Conservation (phyloP, 1,140 invertebrate species). For the Drusus annulatus region DNA sequence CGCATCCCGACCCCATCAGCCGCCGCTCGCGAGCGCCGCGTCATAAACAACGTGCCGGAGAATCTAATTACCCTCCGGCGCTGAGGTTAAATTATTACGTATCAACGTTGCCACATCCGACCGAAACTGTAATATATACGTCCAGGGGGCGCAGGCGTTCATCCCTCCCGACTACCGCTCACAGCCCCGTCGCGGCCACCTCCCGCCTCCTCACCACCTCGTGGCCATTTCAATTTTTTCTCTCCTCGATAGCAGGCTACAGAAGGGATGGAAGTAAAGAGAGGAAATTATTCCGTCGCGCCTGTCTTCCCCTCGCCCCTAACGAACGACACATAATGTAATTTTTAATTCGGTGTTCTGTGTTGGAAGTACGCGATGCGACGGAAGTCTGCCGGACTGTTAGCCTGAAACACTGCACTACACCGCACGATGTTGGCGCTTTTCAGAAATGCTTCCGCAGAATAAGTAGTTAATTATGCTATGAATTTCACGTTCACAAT, state of each 20-base stretch:
- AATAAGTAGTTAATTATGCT: no score
- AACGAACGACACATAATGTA: conserved; percentile 12
- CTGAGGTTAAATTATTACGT: conserved; percentile 55
- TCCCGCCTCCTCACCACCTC: background rate
- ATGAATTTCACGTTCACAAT: no score
- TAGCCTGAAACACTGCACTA: background rate
- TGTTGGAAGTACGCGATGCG: background rate
- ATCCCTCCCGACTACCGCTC: background rate
- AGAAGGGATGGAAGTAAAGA: background rate
- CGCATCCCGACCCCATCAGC: background rate
- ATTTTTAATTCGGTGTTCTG: conserved; percentile 31
- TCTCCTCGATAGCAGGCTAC: no score
- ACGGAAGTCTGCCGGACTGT: no score
- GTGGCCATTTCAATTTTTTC: no score
- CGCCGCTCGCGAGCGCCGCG: background rate
- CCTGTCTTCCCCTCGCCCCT: conserved; percentile 7
- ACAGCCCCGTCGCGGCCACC: no score
- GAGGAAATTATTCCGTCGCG: conserved; percentile 1
- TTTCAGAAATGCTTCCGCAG: no score
- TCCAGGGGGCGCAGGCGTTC: background rate
- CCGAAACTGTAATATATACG: conserved; percentile 48
- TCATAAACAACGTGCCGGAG: conserved; percentile 38
- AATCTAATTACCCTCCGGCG: conserved; percentile 51
- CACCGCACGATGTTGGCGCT: background rate
- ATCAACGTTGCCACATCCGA: conserved; percentile 51